These are phyloP conservation scores for Linepithema humile DNA, from an alignment of 1,140 invertebrate species.

Conservation along the genomic window DNA sequence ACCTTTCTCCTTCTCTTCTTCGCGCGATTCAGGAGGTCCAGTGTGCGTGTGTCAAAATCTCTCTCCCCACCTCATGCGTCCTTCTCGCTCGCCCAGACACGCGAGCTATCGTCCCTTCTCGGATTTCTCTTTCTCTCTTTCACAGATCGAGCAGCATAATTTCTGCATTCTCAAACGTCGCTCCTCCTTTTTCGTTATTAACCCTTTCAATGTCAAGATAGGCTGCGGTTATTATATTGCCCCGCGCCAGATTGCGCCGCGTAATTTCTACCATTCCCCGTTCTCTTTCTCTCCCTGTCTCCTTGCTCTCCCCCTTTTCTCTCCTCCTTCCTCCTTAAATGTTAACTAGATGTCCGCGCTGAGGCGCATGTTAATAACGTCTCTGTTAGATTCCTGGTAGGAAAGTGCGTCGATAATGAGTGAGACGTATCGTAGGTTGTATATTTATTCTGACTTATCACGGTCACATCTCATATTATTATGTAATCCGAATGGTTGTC, in stretches of 20 bases:
- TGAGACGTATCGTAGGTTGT: not conserved
- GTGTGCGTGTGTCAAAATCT: conserved; percentile 21
- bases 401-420: not conserved
- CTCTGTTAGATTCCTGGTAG: not conserved
- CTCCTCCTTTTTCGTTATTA: conserved; percentile 47
- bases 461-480: not conserved
- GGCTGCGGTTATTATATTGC: conserved; percentile 41
- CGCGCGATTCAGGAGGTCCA: not conserved
- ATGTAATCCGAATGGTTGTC: not conserved
- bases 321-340: not conserved
- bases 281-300: not conserved
- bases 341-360: conserved; percentile 32
- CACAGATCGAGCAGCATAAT: conserved; percentile 6
- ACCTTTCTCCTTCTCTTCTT: not conserved
- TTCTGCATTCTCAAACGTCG: conserved; percentile 46
- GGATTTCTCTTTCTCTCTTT: not conserved
- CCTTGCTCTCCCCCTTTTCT: not conserved
- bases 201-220: conserved; percentile 43
- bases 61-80: conserved; percentile 32
- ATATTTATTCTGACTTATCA: not conserved
- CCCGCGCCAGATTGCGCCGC: conserved; percentile 15
- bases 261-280: conserved; percentile 42
- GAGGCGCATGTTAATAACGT: not conserved
- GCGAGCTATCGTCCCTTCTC: conserved; percentile 32
- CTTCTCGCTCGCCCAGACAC: conserved; percentile 4